Conservation (phyloP, 2,797 vertebrate species). For the Melanotaenia boesemani region DNA sequence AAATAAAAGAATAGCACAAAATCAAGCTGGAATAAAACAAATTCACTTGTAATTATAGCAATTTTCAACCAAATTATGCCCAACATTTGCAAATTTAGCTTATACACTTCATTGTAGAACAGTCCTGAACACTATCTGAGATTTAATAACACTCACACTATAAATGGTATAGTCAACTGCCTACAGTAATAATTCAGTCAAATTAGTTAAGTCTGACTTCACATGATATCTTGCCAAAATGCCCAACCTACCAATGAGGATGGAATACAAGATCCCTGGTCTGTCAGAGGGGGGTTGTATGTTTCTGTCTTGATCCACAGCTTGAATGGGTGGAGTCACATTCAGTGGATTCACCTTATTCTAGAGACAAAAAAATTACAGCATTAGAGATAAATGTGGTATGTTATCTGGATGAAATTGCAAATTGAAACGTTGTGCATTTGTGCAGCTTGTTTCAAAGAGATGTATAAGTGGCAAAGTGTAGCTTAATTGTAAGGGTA, state of each 20-base stretch:
- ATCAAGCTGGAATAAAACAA: too few relatives aligned
- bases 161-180: too few relatives aligned
- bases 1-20: too few relatives aligned
- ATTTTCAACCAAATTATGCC: too few relatives aligned
- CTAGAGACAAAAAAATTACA: conserved; percentile 75
- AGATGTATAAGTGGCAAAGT: background rate
- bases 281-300: conserved; percentile 94
- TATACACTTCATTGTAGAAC: too few relatives aligned
- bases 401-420: background rate
- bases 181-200: background rate
- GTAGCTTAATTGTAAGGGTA: background rate
- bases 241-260: conserved; percentile 91
- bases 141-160: too few relatives aligned
- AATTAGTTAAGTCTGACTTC: background rate
- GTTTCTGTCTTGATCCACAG: conserved; percentile 95
- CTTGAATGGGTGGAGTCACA: conserved; percentile 93
- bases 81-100: too few relatives aligned
- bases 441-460: background rate
- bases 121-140: too few relatives aligned
- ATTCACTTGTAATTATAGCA: too few relatives aligned
- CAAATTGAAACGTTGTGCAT: background rate
- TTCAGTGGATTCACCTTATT: conserved; percentile 91
- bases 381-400: background rate
- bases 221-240: background rate
- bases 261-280: conserved; percentile 93